phyloP scores from a whole-genome alignment of 2,797 vertebrate species.

The Brachymystax lenok region DNA sequence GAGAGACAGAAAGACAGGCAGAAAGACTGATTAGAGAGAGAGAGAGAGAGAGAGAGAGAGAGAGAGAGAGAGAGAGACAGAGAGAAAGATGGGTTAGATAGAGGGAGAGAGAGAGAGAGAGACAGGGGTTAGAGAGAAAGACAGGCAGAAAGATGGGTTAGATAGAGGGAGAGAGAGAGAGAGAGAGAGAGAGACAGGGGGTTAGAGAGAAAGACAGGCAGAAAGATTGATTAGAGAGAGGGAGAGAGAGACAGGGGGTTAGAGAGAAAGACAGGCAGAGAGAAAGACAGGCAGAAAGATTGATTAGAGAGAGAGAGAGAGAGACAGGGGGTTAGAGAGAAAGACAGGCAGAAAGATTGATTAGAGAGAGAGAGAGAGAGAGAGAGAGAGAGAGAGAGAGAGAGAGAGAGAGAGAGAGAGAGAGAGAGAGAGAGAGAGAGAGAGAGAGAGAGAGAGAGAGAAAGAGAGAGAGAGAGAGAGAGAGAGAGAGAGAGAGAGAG shows the following conservation, averaged over 20 bases:
- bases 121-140: not conserved
- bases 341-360: not conserved
- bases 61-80: slow-evolving; percentile 20
- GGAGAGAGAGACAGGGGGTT: too few species aligned
- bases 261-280: too few species aligned
- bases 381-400: slow-evolving; percentile 28
- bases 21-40: slow-evolving; percentile 11
- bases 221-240: slow-evolving; percentile 11
- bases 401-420: slow-evolving; percentile 13
- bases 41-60: too few species aligned
- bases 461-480: slow-evolving; percentile 28
- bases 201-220: not conserved
- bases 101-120: too few species aligned
- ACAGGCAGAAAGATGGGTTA: slow-evolving; percentile 3
- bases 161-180: slow-evolving; percentile 8
- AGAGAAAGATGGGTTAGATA: slow-evolving; percentile 14
- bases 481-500: slow-evolving; percentile 8
- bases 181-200: slow-evolving; percentile 20
- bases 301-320: slow-evolving; percentile 15
- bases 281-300: too few species aligned
- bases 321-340: not conserved
- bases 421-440: slow-evolving; percentile 24
- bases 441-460: slow-evolving; percentile 4
- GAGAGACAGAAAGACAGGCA: too few species aligned
- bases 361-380: slow-evolving; percentile 14